Evolutionary conservation across 2,888 invertebrate species (phyloP), one percentile per base, ranked within the genome.

Genomic region (Carterocephalus palaemon): DNA sequence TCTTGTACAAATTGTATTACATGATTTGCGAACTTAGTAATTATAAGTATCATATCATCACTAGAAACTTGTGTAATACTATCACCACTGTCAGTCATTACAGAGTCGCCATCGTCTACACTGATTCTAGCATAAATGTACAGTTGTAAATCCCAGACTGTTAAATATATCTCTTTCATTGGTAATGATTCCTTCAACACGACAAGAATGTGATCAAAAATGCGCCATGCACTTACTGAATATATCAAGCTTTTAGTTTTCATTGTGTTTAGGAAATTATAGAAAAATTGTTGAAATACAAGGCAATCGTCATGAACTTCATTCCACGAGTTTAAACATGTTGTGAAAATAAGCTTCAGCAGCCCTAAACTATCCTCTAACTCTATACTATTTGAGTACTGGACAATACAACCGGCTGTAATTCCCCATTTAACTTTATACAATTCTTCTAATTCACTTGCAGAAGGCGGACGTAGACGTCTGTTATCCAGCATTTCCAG

Each of bases 361-460:
- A 45, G n/a, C 4, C 19, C 17, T 5, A 32, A 24, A 4, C 37
- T 38, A 15, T 22, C 43, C 20, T 28, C 19, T 13, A 47, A 40
- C 34, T 50, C 47, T 40, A 8, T 24, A 28, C 28, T 15, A 10
- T 40, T 28, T 5, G 40, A 15, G 22, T 45, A 48, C 7, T 34
- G 9, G 1, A 52, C 28, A 20, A 55, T 48, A 33, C 50, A 59
- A 23, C 43, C 51, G 1, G 51, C 48, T 3, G 48, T 37, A 29
- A 60, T 47, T 4, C 10, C 17, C 68, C 69, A 75, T 47, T 66
- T 69, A 1, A 49, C 53, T 9, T 47, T 9, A 5, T 55, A 45
- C 17, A 70, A 52, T 13, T 19, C 2, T 4, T 47, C 15, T 16
- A 36, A 8, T 3, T 54, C 54, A 2, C n/a, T n/a, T n/a, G n/a